Conservation (phyloP, 53 echinoderm and acorn worm species). For the Apostichopus leukothele region DNA sequence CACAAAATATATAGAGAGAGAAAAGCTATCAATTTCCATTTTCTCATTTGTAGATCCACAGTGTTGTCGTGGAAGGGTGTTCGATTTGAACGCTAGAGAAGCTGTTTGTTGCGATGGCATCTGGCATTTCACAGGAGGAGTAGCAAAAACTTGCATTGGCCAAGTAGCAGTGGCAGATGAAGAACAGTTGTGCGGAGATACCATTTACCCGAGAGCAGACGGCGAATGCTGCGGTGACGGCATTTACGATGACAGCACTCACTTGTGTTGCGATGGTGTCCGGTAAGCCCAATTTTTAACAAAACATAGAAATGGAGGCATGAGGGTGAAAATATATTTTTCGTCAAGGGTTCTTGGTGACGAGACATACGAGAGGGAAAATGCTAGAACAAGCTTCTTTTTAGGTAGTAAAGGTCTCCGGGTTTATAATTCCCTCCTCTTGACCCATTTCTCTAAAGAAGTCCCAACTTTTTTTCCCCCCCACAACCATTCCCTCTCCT, state of each 20-base stretch:
- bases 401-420: too few species aligned
- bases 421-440: too few species aligned
- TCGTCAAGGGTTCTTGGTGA: too few species aligned
- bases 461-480: too few species aligned
- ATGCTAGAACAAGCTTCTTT: too few species aligned
- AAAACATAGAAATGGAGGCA: too few species aligned
- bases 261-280: conserved; percentile 29
- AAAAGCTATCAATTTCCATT: background rate
- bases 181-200: conserved; percentile 28
- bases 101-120: conserved; percentile 2
- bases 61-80: conserved; percentile 2
- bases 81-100: background rate
- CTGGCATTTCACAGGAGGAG: background rate
- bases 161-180: conserved; percentile 4
- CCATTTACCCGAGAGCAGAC: background rate
- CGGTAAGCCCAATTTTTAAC: background rate
- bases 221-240: conserved; percentile 19
- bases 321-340: too few species aligned
- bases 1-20: too few species aligned
- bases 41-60: background rate
- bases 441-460: too few species aligned
- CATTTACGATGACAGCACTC: background rate
- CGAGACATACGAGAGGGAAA: too few species aligned
- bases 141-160: conserved; percentile 1
- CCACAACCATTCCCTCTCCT: too few species aligned